Evolutionary conservation across 2,888 invertebrate species (phyloP).

Genomic region (Agrilus biguttatus): DNA sequence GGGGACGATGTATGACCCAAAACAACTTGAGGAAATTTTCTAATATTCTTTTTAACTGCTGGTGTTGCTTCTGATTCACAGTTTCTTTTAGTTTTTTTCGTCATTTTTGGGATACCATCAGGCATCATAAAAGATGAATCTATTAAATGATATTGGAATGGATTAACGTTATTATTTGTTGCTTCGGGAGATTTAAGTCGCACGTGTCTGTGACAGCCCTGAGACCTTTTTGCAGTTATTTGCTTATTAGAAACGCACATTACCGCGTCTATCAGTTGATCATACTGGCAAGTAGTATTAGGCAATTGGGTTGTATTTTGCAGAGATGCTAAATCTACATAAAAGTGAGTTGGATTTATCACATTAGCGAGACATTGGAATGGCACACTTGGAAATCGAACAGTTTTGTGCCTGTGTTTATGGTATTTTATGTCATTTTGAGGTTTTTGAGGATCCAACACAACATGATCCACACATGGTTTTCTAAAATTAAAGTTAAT

Average conservation of each 20-base stretch:
- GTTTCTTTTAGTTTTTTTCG: constrained; percentile 12
- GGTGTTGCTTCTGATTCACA: constrained; percentile 11
- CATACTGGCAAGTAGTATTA: constrained; percentile 18
- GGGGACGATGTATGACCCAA: constrained; percentile 26
- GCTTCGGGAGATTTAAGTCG: constrained; percentile 32
- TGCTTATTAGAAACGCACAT: constrained; percentile 20
- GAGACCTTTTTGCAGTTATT: constrained; percentile 10
- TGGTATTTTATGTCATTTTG: constrained; percentile 8
- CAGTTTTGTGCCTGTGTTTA: constrained; percentile 12
- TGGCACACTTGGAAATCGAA: constrained; percentile 10
- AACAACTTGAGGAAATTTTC: constrained; percentile 17
- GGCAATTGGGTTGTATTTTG: constrained; percentile 18
- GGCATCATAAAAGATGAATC: constrained; percentile 14
- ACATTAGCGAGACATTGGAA: constrained; percentile 17
- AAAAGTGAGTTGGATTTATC: constrained; percentile 19
- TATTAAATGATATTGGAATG: constrained; percentile 23
- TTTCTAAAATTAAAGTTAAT: constrained; percentile 11
- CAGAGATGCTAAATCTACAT: constrained; percentile 18
- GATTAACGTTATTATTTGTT: constrained; percentile 10
- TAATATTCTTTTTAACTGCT: constrained; percentile 16
- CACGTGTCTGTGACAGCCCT: constrained; percentile 21
- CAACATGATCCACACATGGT: constrained; percentile 12
- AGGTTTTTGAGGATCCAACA: constrained; percentile 8
- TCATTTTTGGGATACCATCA: constrained; percentile 12
- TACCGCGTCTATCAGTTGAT: constrained; percentile 20